Evolutionary conservation across 1,140 invertebrate species (phyloP).

Genomic region (Hylyphantes graminicola): DNA sequence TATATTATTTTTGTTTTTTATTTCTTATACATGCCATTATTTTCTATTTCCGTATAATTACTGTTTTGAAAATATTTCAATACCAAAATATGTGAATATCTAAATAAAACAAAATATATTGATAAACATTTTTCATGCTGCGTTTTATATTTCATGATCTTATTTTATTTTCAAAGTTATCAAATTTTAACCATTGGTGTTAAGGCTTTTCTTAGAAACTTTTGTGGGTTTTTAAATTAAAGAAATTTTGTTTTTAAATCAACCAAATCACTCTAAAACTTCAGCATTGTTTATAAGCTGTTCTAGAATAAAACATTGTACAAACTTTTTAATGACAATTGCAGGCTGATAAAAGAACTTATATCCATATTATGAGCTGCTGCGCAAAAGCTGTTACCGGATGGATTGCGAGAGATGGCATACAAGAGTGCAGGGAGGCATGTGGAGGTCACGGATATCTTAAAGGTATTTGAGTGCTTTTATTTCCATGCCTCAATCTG

Average conservation of each 20-base stretch:
- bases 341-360: constrained; percentile 78
- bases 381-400: constrained; percentile 85
- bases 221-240: background rate
- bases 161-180: too few species aligned
- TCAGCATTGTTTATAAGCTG: background rate
- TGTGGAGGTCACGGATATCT: constrained; percentile 83
- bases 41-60: too few species aligned
- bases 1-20: too few species aligned
- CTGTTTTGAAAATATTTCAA: too few species aligned
- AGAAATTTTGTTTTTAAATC: background rate
- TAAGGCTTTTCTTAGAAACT: too few species aligned
- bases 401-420: constrained; percentile 84
- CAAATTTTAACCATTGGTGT: too few species aligned
- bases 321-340: background rate
- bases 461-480: constrained; percentile 66
- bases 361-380: constrained; percentile 92
- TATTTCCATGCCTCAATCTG: background rate
- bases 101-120: too few species aligned
- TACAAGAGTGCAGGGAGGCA: constrained; percentile 90
- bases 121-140: too few species aligned
- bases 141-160: too few species aligned
- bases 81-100: too few species aligned
- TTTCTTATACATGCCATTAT: too few species aligned
- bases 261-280: background rate
- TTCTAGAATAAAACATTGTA: background rate